Conservation (phyloP, 64 coral and sea anemone species). For the Orbicella faveolata region DNA sequence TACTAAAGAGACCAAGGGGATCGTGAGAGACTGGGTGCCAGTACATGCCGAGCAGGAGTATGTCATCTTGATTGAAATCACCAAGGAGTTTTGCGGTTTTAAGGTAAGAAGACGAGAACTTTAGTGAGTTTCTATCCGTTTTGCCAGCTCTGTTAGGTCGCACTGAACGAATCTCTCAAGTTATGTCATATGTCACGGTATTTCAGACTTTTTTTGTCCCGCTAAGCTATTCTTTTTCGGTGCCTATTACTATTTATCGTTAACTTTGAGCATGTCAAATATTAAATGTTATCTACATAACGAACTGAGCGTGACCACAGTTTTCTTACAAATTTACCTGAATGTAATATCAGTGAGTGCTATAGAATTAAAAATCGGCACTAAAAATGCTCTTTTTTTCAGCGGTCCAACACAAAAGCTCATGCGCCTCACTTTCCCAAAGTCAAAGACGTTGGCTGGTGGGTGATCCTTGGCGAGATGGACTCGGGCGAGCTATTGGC, state of each 20-base stretch:
- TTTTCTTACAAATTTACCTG: no score
- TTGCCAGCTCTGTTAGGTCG: no score
- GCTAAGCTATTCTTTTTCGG: no score
- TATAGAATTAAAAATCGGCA: no score
- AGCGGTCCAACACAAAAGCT: conserved; percentile 66
- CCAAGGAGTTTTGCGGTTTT: conserved; percentile 46
- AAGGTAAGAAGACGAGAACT: conserved; percentile 13
- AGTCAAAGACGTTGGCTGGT: conserved; percentile 89
- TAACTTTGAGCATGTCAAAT: no score
- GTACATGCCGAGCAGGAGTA: conserved; percentile 99
- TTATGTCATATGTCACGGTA: no score
- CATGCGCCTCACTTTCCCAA: conserved; percentile 95
- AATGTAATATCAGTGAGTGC: neutral
- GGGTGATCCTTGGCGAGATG: conserved; percentile 83
- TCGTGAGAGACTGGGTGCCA: conserved; percentile 72
- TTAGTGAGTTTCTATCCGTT: no score
- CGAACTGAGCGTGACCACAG: no score
- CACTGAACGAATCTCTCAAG: no score
- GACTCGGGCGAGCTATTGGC: conserved; percentile 92
- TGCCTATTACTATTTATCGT: no score
- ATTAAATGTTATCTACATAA: no score
- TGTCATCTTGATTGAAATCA: conserved; percentile 57
- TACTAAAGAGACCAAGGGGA: conserved; percentile 18
- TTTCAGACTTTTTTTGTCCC: no score
- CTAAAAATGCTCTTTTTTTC: neutral